Percentiles rank a stretch among this genome's conserved stretches.
Conservation (phyloP, 1,140 invertebrate genomes). For the Drosophila erecta region DNA sequence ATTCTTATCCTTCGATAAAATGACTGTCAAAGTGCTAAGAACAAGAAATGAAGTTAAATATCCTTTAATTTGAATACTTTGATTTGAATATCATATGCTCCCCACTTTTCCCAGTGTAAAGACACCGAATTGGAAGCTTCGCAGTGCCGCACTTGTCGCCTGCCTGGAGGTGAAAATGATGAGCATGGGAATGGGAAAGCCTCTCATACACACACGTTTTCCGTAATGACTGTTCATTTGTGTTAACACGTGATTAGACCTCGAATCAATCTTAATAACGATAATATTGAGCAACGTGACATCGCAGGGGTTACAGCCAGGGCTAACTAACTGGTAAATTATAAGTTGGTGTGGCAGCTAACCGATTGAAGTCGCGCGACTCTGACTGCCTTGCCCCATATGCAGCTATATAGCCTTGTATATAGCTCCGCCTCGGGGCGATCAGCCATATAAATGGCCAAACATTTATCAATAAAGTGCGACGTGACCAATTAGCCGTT, state of each 20-base stretch:
- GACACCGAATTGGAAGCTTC: conserved; percentile 29
- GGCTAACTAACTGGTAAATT: conserved; percentile 1
- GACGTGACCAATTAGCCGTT: conserved; percentile 75
- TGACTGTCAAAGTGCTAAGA: too few relatives aligned
- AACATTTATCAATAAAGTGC: conserved; percentile 66
- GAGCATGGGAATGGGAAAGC: conserved; percentile 6
- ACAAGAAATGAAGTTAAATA: too few relatives aligned
- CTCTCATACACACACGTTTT: conserved; percentile 17
- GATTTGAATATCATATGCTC: neutral
- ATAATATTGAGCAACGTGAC: conserved; percentile 77
- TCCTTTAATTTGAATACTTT: too few relatives aligned
- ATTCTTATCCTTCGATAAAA: too few relatives aligned
- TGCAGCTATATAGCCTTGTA: neutral
- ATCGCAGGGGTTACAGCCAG: conserved; percentile 23
- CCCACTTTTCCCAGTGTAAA: conserved; percentile 7
- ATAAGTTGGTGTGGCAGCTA: conserved; percentile 46
- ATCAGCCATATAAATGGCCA: conserved; percentile 58
- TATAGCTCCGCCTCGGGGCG: too few relatives aligned
- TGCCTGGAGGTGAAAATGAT: conserved; percentile 15
- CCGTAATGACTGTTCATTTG: conserved; percentile 78
- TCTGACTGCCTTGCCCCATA: conserved; percentile 60
- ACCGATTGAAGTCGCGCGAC: conserved; percentile 73
- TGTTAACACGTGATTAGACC: conserved; percentile 78
- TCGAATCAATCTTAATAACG: conserved; percentile 76
- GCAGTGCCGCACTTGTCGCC: conserved; percentile 60